phyloP scores from a whole-genome alignment of 2,888 invertebrate species.

The Aquatica leii region DNA sequence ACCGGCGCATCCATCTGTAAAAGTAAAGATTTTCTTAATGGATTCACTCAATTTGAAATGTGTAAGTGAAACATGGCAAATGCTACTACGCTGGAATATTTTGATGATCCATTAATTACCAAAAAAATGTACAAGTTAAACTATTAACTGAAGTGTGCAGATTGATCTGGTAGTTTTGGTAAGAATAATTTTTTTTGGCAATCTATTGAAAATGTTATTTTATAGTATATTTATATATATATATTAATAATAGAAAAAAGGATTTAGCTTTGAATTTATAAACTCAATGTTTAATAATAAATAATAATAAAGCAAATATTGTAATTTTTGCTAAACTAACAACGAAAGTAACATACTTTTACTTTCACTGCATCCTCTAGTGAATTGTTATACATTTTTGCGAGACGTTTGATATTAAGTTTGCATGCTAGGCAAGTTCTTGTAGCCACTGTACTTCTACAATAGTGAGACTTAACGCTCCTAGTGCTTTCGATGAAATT shows the following conservation, averaged over 20 bases:
- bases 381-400: background rate
- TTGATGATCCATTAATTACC: constrained; percentile 48
- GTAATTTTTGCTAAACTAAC: background rate
- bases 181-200: constrained; percentile 8
- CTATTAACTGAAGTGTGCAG: constrained; percentile 51
- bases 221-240: background rate
- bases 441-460: background rate
- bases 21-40: background rate
- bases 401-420: too few species aligned
- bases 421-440: background rate
- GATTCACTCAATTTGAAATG: background rate
- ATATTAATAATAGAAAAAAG: background rate
- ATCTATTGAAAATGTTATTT: background rate
- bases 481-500: background rate
- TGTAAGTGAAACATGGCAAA: too few species aligned
- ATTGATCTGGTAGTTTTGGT: too few species aligned
- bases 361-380: background rate
- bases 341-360: background rate
- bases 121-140: constrained; percentile 52
- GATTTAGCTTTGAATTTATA: background rate
- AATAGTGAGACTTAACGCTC: background rate
- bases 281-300: background rate
- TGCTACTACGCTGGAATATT: too few species aligned
- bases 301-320: background rate
- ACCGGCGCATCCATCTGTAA: background rate